phyloP scores from a whole-genome alignment of 1,140 invertebrate genomes.

The Dreissena rostriformis region DNA sequence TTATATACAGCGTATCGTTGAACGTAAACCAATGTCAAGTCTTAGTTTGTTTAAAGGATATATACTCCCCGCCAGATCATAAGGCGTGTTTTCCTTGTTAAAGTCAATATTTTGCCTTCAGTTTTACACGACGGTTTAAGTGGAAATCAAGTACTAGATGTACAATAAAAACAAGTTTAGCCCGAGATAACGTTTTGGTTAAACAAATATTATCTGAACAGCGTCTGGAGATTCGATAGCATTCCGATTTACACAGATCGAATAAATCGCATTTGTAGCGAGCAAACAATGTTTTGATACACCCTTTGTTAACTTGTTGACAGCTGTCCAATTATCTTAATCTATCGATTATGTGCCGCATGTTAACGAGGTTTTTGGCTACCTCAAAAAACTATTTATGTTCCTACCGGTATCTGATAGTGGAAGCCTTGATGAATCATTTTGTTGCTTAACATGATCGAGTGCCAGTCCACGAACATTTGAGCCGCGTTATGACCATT shows the following conservation, averaged over 20 bases:
- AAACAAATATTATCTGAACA: conserved; percentile 1
- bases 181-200: not conserved
- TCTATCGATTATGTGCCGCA: too few species aligned
- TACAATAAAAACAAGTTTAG: not conserved
- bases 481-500: too few species aligned
- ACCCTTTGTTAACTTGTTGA: not conserved
- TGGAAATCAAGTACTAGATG: not conserved
- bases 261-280: not conserved
- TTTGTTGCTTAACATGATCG: too few species aligned
- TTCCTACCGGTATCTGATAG: too few species aligned
- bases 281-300: not conserved
- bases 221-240: not conserved
- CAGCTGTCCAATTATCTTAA: not conserved
- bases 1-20: too few species aligned
- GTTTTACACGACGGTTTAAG: conserved; percentile 1
- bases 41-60: too few species aligned
- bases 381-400: too few species aligned
- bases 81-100: not conserved
- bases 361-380: too few species aligned
- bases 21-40: too few species aligned
- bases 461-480: too few species aligned
- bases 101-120: not conserved
- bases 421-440: too few species aligned
- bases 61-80: too few species aligned
- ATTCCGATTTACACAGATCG: not conserved